Conservation (phyloP, 2,113 vertebrate genomes). For the Pelvicachromis taeniatus region DNA sequence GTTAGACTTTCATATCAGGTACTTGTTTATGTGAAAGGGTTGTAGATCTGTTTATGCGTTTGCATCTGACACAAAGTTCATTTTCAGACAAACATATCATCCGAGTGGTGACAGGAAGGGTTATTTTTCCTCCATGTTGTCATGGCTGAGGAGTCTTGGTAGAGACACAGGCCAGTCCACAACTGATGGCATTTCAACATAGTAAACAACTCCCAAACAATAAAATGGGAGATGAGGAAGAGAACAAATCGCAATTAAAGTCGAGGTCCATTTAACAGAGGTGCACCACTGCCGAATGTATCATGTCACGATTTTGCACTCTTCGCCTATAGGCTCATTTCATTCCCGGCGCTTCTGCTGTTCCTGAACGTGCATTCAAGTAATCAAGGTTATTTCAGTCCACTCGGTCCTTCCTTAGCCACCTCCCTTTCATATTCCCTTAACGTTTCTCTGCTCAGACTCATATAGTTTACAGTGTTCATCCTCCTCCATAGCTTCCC, state of each 20-base stretch:
- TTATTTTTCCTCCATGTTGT: conserved; percentile 20
- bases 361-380: background rate
- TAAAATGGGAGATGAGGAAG: conserved; percentile 48
- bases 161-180: background rate
- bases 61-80: conserved; percentile 22
- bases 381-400: conserved; percentile 28
- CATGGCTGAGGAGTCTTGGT: conserved; percentile 15
- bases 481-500: background rate
- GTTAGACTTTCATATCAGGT: background rate
- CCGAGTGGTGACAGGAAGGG: conserved; percentile 6
- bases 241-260: conserved; percentile 51
- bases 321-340: conserved; percentile 16
- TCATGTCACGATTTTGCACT: conserved; percentile 22
- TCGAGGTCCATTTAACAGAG: conserved; percentile 52
- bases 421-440: conserved; percentile 8
- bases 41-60: background rate
- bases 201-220: conserved; percentile 49
- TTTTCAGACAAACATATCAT: conserved; percentile 8
- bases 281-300: background rate
- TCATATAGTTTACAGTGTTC: conserved; percentile 6
- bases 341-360: background rate
- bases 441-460: background rate
- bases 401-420: background rate
- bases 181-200: conserved; percentile 27
- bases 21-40: background rate